A percentile compares a stretch with the other conserved stretches of the same genome.
Evolutionary conservation across 23 tunicate species (phyloP).

Genomic region (Corella eumyota): DNA sequence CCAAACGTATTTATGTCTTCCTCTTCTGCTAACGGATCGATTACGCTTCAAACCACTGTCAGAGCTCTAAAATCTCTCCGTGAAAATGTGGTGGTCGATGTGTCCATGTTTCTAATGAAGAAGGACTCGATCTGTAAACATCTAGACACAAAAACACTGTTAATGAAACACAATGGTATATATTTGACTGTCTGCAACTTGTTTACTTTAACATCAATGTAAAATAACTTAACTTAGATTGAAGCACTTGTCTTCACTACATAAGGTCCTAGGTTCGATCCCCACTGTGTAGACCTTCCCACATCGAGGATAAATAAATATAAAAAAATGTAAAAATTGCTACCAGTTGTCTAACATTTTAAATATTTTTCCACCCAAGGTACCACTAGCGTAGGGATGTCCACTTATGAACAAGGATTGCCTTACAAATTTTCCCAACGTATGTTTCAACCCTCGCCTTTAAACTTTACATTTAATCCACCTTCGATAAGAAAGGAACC

Average conservation of each 20-base stretch:
- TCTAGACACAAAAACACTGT: slow-evolving; percentile 30
- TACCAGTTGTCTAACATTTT: too few relatives aligned
- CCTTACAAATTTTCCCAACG: too few relatives aligned
- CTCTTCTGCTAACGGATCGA: not conserved
- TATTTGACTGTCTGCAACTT: not conserved
- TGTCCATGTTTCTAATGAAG: slow-evolving; percentile 56
- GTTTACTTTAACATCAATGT: not conserved
- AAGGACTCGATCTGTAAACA: slow-evolving; percentile 41
- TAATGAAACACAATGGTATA: slow-evolving; percentile 1
- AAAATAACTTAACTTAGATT: not conserved
- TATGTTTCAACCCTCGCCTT: slow-evolving; percentile 62
- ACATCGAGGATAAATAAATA: too few relatives aligned
- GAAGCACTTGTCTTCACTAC: too few relatives aligned
- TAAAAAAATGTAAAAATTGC: not conserved
- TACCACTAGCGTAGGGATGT: too few relatives aligned
- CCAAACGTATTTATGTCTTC: slow-evolving; percentile 7
- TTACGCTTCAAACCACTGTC: slow-evolving; percentile 33
- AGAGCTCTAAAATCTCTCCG: slow-evolving; percentile 40
- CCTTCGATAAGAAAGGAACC: slow-evolving; percentile 14
- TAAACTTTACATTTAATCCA: slow-evolving; percentile 43
- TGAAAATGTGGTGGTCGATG: slow-evolving; percentile 43
- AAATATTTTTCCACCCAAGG: too few relatives aligned
- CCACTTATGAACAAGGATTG: too few relatives aligned
- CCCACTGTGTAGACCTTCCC: too few relatives aligned
- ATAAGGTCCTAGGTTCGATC: too few relatives aligned